Conservation (phyloP, 2,113 vertebrate genomes). For the Periophthalmodon schlosseri region DNA sequence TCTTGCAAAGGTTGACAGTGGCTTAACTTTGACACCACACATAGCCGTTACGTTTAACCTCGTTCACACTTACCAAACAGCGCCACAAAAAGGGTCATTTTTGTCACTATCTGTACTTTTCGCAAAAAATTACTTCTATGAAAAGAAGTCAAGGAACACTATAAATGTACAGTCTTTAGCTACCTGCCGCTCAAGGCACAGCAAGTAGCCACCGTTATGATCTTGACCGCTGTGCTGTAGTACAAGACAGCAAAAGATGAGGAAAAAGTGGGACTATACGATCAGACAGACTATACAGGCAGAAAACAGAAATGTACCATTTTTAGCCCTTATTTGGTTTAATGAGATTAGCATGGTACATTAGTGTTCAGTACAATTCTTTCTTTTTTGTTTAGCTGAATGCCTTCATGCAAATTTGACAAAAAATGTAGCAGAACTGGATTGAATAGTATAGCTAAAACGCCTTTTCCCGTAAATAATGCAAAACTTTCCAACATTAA, state of each 20-base stretch:
- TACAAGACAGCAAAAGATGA: constrained; percentile 70
- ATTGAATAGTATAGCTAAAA: background rate
- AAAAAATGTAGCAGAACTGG: constrained; percentile 12
- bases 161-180: constrained; percentile 68
- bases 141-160: constrained; percentile 36
- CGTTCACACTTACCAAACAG: constrained; percentile 16
- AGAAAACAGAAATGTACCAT: constrained; percentile 21
- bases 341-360: constrained; percentile 7
- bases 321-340: constrained; percentile 7
- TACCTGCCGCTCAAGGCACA: constrained; percentile 62
- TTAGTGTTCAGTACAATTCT: background rate
- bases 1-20: constrained; percentile 45
- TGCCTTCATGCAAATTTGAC: constrained; percentile 14
- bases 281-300: constrained; percentile 20
- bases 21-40: constrained; percentile 41
- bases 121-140: constrained; percentile 16
- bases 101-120: constrained; percentile 18
- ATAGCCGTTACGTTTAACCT: constrained; percentile 4
- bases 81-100: constrained; percentile 19
- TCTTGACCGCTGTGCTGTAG: constrained; percentile 63
- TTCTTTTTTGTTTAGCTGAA: background rate
- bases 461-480: background rate
- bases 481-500: no score
- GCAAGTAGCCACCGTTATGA: constrained; percentile 63
- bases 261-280: constrained; percentile 38